Evolutionary conservation across 1,140 invertebrate genomes (phyloP), one percentile per base, ranked within the genome.

Genomic region (Drosophila jambulina): DNA sequence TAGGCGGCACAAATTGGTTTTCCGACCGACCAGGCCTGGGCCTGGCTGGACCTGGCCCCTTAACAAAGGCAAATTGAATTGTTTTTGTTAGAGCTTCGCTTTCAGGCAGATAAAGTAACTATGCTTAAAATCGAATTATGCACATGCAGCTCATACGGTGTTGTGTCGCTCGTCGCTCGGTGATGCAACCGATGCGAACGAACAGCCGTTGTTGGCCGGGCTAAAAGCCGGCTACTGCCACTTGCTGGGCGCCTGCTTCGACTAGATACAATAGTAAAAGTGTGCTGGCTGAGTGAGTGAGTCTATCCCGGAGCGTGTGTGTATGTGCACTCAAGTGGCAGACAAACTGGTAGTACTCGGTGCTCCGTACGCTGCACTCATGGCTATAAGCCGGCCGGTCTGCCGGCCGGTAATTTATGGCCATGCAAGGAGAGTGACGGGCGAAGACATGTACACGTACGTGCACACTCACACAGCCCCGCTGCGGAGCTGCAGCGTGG

Each of bases 241-340:
- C 51, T 81, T 91, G 83, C 90, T 91, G 90, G 75, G 77, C 90
- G 90, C 90, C 90, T 82, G 90, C 80, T 91, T 68, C 75, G 75
- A 91, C 91, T 91, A 91, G 90, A 91, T 91, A 91, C 90, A 91
- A 91, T 91, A 91, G 90, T 90, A 91, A 91, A 91, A 91, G 85
- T 90, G 85, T 88, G 83, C 69, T 82, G 67, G 62, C 54, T 59
- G 82, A 65, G 56, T 48, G 74, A 67, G 27, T 70, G 70, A 54
- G 32, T 56, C 64, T 64, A 61, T 57, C 58, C 29, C 56, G 42
- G 63, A 9, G 54, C 34, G 21, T 56, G 56, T 61, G 49, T 65
- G 49, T 65, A 42, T 62, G 68, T 57, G 46, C 58, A 43, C 32
- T 53, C 53, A 63, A 69, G 71, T 80, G 78, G 36, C 54, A 53